These are phyloP conservation scores for Melanerpes aurifrons DNA, from an alignment of 2,113 vertebrate genomes.

Conservation along the genomic window DNA sequence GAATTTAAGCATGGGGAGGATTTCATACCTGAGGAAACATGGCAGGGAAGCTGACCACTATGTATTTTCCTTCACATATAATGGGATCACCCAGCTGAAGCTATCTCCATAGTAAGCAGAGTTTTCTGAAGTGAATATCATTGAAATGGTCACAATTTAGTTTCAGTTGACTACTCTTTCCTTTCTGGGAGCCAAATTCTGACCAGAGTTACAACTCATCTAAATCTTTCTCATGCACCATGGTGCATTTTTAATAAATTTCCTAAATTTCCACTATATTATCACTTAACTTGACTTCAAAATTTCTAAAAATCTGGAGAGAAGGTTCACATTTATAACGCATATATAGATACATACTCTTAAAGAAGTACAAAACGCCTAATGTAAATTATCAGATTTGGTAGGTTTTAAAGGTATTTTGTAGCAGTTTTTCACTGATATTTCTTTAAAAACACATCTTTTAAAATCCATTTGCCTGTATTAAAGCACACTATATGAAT, in stretches of 20 bases:
- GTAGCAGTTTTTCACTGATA: background rate
- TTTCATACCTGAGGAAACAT: background rate
- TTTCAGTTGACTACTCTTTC: background rate
- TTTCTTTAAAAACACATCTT: background rate
- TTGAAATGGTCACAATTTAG: background rate
- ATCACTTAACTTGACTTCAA: background rate
- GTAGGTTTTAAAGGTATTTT: slow-evolving; percentile 3
- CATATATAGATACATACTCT: background rate
- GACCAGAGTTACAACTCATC: background rate
- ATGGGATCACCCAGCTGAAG: background rate
- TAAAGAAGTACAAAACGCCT: background rate
- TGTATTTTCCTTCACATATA: background rate
- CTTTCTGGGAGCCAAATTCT: background rate
- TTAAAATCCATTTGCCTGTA: background rate
- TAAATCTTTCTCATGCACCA: background rate
- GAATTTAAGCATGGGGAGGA: background rate
- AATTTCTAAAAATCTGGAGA: background rate
- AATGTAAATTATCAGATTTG: background rate
- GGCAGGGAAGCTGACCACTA: background rate
- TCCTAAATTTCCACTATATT: background rate
- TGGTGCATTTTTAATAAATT: background rate
- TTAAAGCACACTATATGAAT: background rate
- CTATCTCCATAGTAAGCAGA: background rate
- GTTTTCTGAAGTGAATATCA: background rate
- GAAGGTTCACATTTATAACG: background rate